Base-by-base conservation (phyloP, 2,113 vertebrate species). In the Zapornia atra region DNA sequence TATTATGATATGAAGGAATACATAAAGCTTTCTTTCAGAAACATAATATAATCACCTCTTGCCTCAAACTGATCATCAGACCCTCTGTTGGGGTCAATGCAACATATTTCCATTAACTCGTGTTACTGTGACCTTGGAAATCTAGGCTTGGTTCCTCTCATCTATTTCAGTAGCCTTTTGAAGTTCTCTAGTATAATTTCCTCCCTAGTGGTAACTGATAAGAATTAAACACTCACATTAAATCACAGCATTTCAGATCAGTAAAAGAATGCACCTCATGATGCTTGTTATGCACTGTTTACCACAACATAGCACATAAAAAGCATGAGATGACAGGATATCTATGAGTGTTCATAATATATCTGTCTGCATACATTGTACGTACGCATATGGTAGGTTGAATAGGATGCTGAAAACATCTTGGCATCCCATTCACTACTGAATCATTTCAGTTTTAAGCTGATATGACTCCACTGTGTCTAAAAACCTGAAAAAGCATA, bases 381-480 rank as follows among this genome's bases (percentile, higher is more conserved):
- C 1, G 2, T 63, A 19, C 11, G 9, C 0, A 1, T 34, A 38
- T 9, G 29, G 5, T 22, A 20, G 28, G 10, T 72, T 44, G 20
- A 63, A 57, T 57, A 20, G 33, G 33, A n/a, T 40, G 31, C 7
- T 68, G 82, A 53, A 38, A 77, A 53, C 11, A 19, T 29, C 31
- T 50, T 24, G 31, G 25, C 15, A 46, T 12, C 8, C 5, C 5
- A 15, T 60, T 59, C 26, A 77, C 5, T 25, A 71, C 12, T 18
- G 24, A 38, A 36, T 59, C 6, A 46, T 64, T 86, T 51, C 2
- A 59, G 20, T 64, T 76, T 70, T 81, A 76, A 22, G 15, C 28
- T 34, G 14, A 8, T 73, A 15, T 11, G 61, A 63, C 9, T 42
- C 31, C 12, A 36, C 16, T 36, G 29, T 65, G 71, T 60, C 33